Evolutionary conservation across 35 echinoderm and acorn worm genomes (phyloP), one percentile per base, ranked within the genome.

Genomic region (Apostichopus californicus): DNA sequence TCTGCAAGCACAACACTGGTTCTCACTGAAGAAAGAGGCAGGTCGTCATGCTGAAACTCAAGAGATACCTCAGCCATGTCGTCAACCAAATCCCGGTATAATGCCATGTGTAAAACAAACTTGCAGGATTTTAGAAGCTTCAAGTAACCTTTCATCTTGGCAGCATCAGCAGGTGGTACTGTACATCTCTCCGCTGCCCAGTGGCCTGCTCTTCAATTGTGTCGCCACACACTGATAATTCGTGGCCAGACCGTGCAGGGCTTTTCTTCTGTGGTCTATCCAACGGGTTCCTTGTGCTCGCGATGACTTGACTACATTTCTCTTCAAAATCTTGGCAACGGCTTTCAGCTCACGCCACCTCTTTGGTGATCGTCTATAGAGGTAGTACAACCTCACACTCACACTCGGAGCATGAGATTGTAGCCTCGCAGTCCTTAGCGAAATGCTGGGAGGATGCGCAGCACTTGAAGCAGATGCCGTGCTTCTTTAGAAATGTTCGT

Each of bases 181-280:
- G 46, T 6, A 96, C 77, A 57, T 96, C 90, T 90, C 6, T 15
- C 18, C 83, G n/a, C 7, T 77, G 6, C 1, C 92, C 90, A 4
- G 82, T 68, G 57, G 92, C 59, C 70, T 88, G 46, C 75, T 96
- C 95, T 22, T 96, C 64, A 20, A 94, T 28, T 92, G 92, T 5
- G 89, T 92, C 0, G 83, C 56, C 34, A 46, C 34, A 46, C 1
- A 46, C 34, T 66, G 54, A 59, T 90, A 95, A 24, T 93, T 77
- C n/a, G 56, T 96, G 9, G 17, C 73, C 55, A 96, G 82, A 1
- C 56, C 55, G 71, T 13, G 56, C 10, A 94, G 89, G 0, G 92
- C 95, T 87, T 79, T 92, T 22, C 95, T 46, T 12, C 92, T 77
- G 87, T 96, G 92, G 20, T 93, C 92, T 7, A 96, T 87, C 95